A percentile compares a stretch with the other conserved stretches of the same genome.
phyloP scores from a whole-genome alignment of 2,888 invertebrate genomes.

The Acronicta leporina region DNA sequence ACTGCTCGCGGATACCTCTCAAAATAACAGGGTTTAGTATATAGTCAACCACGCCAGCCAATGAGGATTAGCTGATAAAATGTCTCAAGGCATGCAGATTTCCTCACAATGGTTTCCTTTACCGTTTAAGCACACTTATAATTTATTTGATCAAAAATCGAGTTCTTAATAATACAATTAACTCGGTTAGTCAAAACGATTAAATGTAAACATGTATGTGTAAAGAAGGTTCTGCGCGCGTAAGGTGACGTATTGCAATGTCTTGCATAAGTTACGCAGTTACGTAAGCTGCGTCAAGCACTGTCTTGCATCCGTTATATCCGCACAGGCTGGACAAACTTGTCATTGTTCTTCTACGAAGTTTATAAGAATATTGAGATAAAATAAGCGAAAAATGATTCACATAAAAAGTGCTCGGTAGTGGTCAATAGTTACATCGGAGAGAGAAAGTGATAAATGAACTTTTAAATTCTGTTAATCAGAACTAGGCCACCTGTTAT shows the following conservation, averaged over 20 bases:
- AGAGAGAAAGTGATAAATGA: too few species aligned
- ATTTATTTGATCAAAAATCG: not conserved
- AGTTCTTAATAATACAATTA: constrained; percentile 5
- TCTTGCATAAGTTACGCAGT: constrained; percentile 37
- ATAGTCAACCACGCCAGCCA: too few species aligned
- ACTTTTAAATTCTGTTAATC: too few species aligned
- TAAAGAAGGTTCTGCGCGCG: constrained; percentile 15
- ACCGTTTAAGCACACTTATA: not conserved
- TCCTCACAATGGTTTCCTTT: too few species aligned
- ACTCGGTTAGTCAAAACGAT: constrained; percentile 28
- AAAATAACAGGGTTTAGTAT: too few species aligned
- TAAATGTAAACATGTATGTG: constrained; percentile 31
- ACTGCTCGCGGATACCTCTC: too few species aligned
- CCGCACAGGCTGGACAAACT: constrained; percentile 16
- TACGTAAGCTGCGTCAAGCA: constrained; percentile 39
- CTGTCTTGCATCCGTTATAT: constrained; percentile 30
- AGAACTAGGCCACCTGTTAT: too few species aligned
- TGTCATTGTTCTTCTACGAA: constrained; percentile 10
- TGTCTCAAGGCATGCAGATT: too few species aligned
- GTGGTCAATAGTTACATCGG: too few species aligned
- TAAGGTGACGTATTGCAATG: constrained; percentile 28
- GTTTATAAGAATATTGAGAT: not conserved
- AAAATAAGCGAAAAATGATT: too few species aligned
- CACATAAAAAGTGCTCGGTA: too few species aligned
- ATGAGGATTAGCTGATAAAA: too few species aligned